A percentile compares a stretch with the other conserved stretches of the same genome.
Conservation (phyloP, 35 echinoderm and acorn worm species). For the Anneissia japonica region DNA sequence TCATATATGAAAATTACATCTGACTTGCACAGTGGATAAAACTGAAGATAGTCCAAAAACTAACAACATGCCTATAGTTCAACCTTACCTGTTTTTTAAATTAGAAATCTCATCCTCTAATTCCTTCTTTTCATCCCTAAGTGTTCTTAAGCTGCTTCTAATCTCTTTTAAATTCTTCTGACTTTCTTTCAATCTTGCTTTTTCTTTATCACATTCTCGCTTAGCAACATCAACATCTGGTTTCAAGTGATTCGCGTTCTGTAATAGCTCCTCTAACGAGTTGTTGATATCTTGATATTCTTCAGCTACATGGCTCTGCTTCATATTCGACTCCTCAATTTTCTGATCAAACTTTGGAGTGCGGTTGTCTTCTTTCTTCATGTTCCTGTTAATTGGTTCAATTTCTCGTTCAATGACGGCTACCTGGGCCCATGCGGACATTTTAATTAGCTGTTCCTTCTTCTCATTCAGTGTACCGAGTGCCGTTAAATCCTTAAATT, state of each 20-base stretch:
- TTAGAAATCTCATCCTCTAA: conserved; percentile 55
- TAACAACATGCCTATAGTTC: background rate
- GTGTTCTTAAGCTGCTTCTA: conserved; percentile 10
- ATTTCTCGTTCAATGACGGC: conserved; percentile 47
- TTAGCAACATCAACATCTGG: conserved; percentile 50
- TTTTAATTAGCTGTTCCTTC: conserved; percentile 37
- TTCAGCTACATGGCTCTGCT: conserved; percentile 36
- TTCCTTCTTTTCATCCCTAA: conserved; percentile 43
- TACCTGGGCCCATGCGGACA: conserved; percentile 78
- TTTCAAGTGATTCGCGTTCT: conserved; percentile 48
- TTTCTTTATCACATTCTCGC: conserved; percentile 16
- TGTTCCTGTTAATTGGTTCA: conserved; percentile 31
- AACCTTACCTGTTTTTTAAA: conserved; percentile 51
- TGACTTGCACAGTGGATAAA: no score
- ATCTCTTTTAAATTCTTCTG: conserved; percentile 41
- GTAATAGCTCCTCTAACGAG: conserved; percentile 33
- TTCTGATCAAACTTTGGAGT: conserved; percentile 73
- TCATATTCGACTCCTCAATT: conserved; percentile 56
- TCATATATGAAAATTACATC: no score
- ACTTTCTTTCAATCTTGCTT: conserved; percentile 15
- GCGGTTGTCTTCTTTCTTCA: conserved; percentile 45
- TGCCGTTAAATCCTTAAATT: conserved; percentile 62
- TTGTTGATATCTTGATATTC: conserved; percentile 43
- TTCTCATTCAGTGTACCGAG: conserved; percentile 57
- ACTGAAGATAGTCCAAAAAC: no score